phyloP scores from a whole-genome alignment of 2,888 invertebrate species.

The Coenonympha glycerion region DNA sequence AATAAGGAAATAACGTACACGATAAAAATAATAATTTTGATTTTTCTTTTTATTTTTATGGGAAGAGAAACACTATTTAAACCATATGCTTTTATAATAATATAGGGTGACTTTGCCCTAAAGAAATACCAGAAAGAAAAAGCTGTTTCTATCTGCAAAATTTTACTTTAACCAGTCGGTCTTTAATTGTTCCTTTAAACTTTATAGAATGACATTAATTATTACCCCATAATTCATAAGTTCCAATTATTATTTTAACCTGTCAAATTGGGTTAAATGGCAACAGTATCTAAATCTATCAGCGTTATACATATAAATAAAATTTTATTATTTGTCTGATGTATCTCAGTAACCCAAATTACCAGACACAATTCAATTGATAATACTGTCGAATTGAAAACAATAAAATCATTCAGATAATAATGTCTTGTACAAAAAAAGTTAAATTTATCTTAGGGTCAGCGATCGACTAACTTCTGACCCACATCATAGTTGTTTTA shows the following conservation, averaged over 20 bases:
- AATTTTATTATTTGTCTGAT: constrained; percentile 36
- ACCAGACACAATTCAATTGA: constrained; percentile 47
- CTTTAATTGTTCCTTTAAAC: too few species aligned
- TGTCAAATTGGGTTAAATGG: constrained; percentile 18
- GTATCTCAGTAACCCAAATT: constrained; percentile 59
- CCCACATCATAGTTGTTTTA: constrained; percentile 44
- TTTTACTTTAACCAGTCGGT: too few species aligned
- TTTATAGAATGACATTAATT: too few species aligned
- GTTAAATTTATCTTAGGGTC: constrained; percentile 54
- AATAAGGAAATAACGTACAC: constrained; percentile 39
- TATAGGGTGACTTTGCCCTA: too few species aligned
- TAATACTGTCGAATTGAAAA: constrained; percentile 53
- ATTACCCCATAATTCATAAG: too few species aligned
- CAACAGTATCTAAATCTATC: constrained; percentile 17
- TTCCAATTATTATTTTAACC: too few species aligned
- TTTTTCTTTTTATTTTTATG: too few species aligned
- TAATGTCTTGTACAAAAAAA: constrained; percentile 51
- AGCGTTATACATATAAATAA: constrained; percentile 24
- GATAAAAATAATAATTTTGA: not conserved
- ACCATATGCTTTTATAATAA: too few species aligned
- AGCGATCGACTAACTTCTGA: constrained; percentile 43
- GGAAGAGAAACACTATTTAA: too few species aligned
- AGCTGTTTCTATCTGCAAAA: too few species aligned
- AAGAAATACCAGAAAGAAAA: too few species aligned
- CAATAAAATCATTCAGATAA: constrained; percentile 56